phyloP scores from a whole-genome alignment of 2,113 vertebrate species.

The Cathartes aura region DNA sequence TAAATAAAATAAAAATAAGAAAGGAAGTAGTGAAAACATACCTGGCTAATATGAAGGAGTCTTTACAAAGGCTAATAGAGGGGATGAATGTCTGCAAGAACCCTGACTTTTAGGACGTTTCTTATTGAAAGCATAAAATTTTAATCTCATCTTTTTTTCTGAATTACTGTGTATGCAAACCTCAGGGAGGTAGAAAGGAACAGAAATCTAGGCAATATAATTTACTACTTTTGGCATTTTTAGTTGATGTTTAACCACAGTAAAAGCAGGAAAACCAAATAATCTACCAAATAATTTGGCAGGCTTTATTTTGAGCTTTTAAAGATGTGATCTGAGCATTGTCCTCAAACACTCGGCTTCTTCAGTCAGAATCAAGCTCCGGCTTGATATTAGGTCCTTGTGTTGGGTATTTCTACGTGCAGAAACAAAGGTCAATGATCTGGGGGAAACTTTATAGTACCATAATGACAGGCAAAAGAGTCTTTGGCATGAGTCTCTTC shows the following conservation, averaged over 20 bases:
- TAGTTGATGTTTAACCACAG: not conserved
- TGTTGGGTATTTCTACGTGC: not conserved
- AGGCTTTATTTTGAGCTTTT: not conserved
- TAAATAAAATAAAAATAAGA: not conserved
- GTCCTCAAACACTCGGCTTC: not conserved
- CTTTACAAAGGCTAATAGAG: not conserved
- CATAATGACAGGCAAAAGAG: not conserved
- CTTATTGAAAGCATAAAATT: not conserved
- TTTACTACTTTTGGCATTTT: not conserved
- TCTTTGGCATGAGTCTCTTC: not conserved
- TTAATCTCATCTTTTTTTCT: not conserved
- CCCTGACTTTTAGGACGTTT: not conserved
- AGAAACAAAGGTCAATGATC: not conserved
- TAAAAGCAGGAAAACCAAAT: not conserved
- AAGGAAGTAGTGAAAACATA: not conserved
- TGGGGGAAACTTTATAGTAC: not conserved
- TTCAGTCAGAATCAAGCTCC: not conserved
- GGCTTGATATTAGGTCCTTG: not conserved
- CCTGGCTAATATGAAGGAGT: not conserved
- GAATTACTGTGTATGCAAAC: not conserved
- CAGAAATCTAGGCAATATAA: not conserved
- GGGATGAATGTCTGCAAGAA: not conserved
- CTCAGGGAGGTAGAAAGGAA: not conserved
- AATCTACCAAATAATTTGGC: not conserved
- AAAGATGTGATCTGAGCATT: not conserved